Conservation (phyloP, 1,140 invertebrate genomes). For the Drosophila chauvacae region DNA sequence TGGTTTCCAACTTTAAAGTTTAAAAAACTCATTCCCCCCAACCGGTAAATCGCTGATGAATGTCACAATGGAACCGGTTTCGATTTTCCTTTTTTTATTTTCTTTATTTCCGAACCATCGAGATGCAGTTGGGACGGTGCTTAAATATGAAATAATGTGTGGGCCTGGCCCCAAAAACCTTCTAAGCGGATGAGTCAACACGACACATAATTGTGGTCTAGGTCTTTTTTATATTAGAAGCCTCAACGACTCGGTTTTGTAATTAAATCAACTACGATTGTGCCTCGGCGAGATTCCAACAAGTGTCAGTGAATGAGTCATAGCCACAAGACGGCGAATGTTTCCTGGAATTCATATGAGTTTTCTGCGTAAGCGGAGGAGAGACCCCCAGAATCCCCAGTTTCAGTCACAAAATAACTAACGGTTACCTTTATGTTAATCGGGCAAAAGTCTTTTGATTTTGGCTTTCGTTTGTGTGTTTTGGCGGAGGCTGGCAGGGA, state of each 20-base stretch:
- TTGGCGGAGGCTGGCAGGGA: constrained; percentile 55
- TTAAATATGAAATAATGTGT: constrained; percentile 33
- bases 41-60: constrained; percentile 46
- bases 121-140: constrained; percentile 14
- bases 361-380: constrained; percentile 65
- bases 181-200: constrained; percentile 29
- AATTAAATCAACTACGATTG: constrained; percentile 48
- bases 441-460: constrained; percentile 41
- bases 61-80: constrained; percentile 67
- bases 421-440: constrained; percentile 59
- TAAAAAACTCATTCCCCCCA: constrained; percentile 4
- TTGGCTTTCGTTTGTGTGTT: constrained; percentile 9
- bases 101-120: constrained; percentile 2
- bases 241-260: constrained; percentile 31
- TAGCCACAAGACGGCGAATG: constrained; percentile 23
- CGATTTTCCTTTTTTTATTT: constrained; percentile 7
- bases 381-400: constrained; percentile 20
- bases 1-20: constrained; percentile 9
- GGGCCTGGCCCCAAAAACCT: constrained; percentile 23
- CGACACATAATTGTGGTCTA: constrained; percentile 29
- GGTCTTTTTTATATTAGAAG: constrained; percentile 29
- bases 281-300: constrained; percentile 25
- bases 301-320: constrained; percentile 62
- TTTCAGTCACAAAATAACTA: constrained; percentile 13
- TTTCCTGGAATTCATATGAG: constrained; percentile 71